Evolutionary conservation across 2,113 vertebrate species (phyloP).

Genomic region (Brachypteracias leptosomus): DNA sequence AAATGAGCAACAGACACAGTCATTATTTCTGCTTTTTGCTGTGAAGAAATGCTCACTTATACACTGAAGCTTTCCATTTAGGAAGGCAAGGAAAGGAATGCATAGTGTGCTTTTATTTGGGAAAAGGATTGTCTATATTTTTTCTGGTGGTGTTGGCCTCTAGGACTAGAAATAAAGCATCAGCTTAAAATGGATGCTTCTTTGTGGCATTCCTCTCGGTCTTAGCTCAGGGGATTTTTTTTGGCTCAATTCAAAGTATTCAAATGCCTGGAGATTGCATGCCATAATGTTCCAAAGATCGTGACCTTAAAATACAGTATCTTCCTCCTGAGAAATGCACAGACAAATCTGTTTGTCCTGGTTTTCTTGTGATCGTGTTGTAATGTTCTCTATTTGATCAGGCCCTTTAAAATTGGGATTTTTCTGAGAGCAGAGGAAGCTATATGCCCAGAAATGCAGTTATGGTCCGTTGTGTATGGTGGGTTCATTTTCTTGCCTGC

Average conservation of each 20-base stretch:
- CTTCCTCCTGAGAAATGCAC: not conserved
- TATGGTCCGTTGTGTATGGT: not conserved
- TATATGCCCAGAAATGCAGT: not conserved
- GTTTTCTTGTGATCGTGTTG: not conserved
- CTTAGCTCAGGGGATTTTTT: not conserved
- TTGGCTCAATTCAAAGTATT: not conserved
- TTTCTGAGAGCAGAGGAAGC: not conserved
- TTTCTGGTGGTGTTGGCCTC: not conserved
- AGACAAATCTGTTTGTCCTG: not conserved
- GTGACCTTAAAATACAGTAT: not conserved
- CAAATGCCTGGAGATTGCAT: not conserved
- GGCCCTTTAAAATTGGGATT: not conserved
- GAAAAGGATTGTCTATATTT: not conserved
- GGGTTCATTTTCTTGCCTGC: not conserved
- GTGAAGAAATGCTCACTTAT: conserved; percentile 19
- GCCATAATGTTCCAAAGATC: not conserved
- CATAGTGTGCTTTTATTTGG: not conserved
- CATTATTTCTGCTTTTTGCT: conserved; percentile 32
- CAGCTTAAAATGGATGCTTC: not conserved
- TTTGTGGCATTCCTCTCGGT: conserved; percentile 19
- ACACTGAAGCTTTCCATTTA: not conserved
- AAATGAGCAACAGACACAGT: conserved; percentile 51
- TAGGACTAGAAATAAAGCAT: not conserved
- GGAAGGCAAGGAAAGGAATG: not conserved
- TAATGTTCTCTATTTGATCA: not conserved